Evolutionary conservation across 2,888 invertebrate genomes (phyloP).

Genomic region (Dryococelus australis): DNA sequence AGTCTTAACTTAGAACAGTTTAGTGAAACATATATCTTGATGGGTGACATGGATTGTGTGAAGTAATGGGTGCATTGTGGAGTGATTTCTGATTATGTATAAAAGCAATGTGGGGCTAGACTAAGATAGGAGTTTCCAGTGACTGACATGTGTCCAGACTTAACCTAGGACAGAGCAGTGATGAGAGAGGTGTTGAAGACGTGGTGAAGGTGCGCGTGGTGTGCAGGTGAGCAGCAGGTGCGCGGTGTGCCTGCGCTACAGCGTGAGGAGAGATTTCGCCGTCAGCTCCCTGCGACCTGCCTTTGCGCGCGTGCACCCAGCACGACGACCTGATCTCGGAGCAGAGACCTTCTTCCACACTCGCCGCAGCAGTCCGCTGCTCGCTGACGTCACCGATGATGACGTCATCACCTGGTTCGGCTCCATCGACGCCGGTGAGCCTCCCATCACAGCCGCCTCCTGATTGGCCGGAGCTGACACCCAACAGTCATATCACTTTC

Average conservation of each 20-base stretch:
- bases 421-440: slow-evolving; percentile 58
- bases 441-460: background rate
- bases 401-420: slow-evolving; percentile 74
- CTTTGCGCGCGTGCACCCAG: slow-evolving; percentile 69
- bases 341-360: slow-evolving; percentile 72
- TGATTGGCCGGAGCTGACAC: too few relatives aligned
- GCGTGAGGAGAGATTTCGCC: slow-evolving; percentile 66
- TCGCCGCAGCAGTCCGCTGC: slow-evolving; percentile 65
- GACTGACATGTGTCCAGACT: too few relatives aligned
- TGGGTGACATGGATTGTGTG: too few relatives aligned
- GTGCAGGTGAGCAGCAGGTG: slow-evolving; percentile 65
- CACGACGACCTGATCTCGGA: slow-evolving; percentile 67
- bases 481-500: too few relatives aligned
- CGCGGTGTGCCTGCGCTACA: slow-evolving; percentile 69
- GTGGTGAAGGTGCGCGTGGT: background rate
- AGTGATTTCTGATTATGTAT: too few relatives aligned
- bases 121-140: too few relatives aligned
- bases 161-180: too few relatives aligned
- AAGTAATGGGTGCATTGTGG: too few relatives aligned
- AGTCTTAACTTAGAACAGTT: too few relatives aligned
- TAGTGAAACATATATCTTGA: too few relatives aligned
- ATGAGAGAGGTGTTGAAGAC: too few relatives aligned
- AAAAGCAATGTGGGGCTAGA: too few relatives aligned
- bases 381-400: slow-evolving; percentile 69
- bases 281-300: slow-evolving; percentile 70